Conservation (phyloP, 2,888 invertebrate genomes). For the Drosophila prostipennis region DNA sequence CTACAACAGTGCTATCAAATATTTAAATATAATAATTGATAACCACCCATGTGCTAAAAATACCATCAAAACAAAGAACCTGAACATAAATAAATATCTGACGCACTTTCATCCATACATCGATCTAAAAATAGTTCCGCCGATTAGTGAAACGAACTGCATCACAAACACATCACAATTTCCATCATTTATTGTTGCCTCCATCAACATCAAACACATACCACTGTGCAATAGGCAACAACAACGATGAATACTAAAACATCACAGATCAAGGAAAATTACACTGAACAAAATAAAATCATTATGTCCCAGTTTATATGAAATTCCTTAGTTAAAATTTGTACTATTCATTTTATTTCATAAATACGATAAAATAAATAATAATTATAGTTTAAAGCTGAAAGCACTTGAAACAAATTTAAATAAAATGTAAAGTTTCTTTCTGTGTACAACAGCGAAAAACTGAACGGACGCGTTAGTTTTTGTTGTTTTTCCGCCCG, state of each 20-base stretch:
- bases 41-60: not conserved
- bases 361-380: too few species aligned
- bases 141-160: constrained; percentile 18
- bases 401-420: too few species aligned
- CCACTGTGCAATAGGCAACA: constrained; percentile 43
- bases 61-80: not conserved
- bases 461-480: constrained; percentile 40
- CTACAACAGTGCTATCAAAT: too few species aligned
- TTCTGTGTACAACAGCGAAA: constrained; percentile 1
- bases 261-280: constrained; percentile 42
- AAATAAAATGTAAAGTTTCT: not conserved
- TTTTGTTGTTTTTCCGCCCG: constrained; percentile 48
- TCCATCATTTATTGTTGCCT: not conserved
- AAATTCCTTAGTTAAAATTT: too few species aligned
- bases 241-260: constrained; percentile 38
- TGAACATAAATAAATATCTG: constrained; percentile 14
- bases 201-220: constrained; percentile 7
- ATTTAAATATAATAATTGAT: not conserved
- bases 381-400: too few species aligned
- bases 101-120: constrained; percentile 15
- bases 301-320: too few species aligned
- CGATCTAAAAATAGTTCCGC: constrained; percentile 19
- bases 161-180: constrained; percentile 22
- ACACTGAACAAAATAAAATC: constrained; percentile 1
- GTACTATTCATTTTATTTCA: too few species aligned